Evolutionary conservation across 2,888 invertebrate genomes (phyloP).

Genomic region (Chloromyia formosa): DNA sequence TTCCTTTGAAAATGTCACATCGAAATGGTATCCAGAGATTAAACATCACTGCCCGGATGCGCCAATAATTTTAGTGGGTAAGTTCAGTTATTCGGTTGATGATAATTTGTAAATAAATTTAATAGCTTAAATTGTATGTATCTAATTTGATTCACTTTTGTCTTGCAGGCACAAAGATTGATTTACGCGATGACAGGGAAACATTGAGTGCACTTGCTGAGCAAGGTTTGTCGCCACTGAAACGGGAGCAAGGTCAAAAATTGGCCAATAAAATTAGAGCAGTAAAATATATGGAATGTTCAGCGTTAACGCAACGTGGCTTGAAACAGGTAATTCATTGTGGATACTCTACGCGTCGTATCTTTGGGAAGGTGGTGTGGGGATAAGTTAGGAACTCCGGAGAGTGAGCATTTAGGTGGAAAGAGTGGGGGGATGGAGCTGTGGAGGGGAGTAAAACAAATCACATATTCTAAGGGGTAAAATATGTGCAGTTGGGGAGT

Average conservation of each 20-base stretch:
- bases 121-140: neutral
- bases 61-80: constrained; percentile 97
- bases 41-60: constrained; percentile 99
- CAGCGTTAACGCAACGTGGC: constrained; percentile 97
- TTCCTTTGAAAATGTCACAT: constrained; percentile 98
- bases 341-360: no score
- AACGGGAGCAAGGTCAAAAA: constrained; percentile 97
- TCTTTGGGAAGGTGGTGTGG: no score
- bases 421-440: no score
- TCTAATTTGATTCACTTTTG: constrained; percentile 5
- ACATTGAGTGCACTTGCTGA: constrained; percentile 90
- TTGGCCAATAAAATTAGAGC: constrained; percentile 98
- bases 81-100: constrained; percentile 59
- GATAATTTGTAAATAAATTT: neutral
- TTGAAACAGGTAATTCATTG: constrained; percentile 79
- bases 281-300: constrained; percentile 99
- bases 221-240: constrained; percentile 94
- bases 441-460: no score
- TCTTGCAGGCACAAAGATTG: constrained; percentile 93
- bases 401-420: no score
- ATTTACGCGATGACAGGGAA: constrained; percentile 97
- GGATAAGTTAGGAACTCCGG: no score
- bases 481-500: no score
- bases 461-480: no score
- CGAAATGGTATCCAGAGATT: constrained; percentile 99